Conservation (phyloP, 2,113 vertebrate genomes). For the Chionodraco myersi region DNA sequence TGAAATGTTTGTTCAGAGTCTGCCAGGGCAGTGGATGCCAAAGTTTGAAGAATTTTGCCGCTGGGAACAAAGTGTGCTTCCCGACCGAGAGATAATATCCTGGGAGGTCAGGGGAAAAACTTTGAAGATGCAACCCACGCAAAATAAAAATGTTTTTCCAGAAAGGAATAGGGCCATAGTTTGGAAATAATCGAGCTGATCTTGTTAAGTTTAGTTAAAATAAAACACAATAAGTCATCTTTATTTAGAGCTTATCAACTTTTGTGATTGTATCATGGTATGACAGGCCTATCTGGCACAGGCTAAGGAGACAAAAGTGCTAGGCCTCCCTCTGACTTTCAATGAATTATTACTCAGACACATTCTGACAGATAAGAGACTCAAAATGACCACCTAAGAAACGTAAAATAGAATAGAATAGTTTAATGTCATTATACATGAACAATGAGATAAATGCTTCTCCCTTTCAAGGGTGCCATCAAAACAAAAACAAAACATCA, state of each 20-base stretch:
- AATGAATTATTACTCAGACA: too few relatives aligned
- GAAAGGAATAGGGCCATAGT: not conserved
- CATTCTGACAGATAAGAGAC: too few relatives aligned
- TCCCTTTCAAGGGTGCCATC: too few relatives aligned
- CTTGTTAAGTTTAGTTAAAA: not conserved
- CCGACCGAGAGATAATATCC: conserved; percentile 1
- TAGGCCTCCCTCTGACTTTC: too few relatives aligned
- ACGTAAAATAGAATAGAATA: too few relatives aligned
- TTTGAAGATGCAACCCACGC: conserved; percentile 27
- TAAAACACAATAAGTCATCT: not conserved
- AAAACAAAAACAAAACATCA: too few relatives aligned
- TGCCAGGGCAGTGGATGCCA: not conserved
- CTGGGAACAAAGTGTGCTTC: conserved; percentile 18
- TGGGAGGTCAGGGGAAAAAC: not conserved
- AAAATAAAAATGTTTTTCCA: not conserved
- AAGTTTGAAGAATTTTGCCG: not conserved
- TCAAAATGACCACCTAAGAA: too few relatives aligned
- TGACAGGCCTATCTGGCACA: too few relatives aligned
- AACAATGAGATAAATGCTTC: too few relatives aligned
- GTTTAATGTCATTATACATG: too few relatives aligned
- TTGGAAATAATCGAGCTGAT: not conserved
- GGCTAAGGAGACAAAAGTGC: too few relatives aligned
- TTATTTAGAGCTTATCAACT: not conserved
- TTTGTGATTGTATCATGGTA: not conserved
- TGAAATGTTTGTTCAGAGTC: not conserved